Evolutionary conservation across 2,113 vertebrate genomes (phyloP).

Genomic region (Tachysurus vachellii): DNA sequence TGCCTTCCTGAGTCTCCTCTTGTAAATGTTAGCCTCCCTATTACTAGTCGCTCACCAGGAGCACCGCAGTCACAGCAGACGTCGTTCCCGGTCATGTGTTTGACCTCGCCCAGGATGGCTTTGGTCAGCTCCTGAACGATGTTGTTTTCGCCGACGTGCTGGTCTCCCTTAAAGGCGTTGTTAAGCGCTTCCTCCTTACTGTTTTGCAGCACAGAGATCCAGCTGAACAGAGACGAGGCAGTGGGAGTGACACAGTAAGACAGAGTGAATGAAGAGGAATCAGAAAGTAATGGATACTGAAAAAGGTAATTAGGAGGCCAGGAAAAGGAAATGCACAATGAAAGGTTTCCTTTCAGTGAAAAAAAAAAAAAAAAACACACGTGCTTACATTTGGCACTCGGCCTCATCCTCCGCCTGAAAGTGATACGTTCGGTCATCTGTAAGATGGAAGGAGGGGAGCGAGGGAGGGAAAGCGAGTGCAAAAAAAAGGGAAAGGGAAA

Average conservation of each 20-base stretch:
- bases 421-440: conserved; percentile 81
- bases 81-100: conserved; percentile 94
- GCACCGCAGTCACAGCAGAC: conserved; percentile 97
- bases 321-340: conserved; percentile 38
- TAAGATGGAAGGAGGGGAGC: background rate
- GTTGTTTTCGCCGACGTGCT: conserved; percentile 94
- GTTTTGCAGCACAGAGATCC: conserved; percentile 98
- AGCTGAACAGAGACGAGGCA: conserved; percentile 70
- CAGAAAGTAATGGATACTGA: background rate
- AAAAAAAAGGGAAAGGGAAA: background rate
- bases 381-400: conserved; percentile 80
- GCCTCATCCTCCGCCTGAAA: conserved; percentile 82
- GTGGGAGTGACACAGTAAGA: background rate
- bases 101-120: conserved; percentile 94
- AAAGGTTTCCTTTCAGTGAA: background rate
- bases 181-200: conserved; percentile 98
- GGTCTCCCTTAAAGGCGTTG: conserved; percentile 96
- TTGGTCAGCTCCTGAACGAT: conserved; percentile 98
- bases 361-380: conserved; percentile 22
- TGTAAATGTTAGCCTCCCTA: background rate
- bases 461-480: background rate
- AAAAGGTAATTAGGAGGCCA: conserved; percentile 36
- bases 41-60: conserved; percentile 78
- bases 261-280: background rate
- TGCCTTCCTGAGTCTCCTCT: background rate